Evolutionary conservation across 2,888 invertebrate species (phyloP).

Genomic region (Protodeltote pygarga): DNA sequence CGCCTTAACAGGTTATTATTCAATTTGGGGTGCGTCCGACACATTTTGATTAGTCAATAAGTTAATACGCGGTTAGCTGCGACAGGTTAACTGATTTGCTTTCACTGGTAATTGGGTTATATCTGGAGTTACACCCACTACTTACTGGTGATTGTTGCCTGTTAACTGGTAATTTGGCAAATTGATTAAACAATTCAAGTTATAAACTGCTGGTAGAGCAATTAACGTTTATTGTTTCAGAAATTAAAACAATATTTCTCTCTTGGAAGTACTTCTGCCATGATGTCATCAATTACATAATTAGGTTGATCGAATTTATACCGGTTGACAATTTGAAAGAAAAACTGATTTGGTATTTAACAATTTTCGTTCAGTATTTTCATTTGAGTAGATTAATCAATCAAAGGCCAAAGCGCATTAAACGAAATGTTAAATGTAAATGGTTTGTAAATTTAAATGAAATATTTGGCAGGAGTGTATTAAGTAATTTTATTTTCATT

Average conservation of each 20-base stretch:
- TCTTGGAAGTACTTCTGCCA: too few relatives aligned
- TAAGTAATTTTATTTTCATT: too few relatives aligned
- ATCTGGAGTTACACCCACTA: constrained; percentile 31
- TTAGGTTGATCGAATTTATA: too few relatives aligned
- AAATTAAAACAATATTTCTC: too few relatives aligned
- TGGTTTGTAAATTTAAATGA: too few relatives aligned
- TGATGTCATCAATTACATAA: too few relatives aligned
- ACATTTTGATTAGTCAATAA: constrained; percentile 79
- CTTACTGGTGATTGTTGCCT: constrained; percentile 15
- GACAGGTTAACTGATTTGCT: constrained; percentile 52
- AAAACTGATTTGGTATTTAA: not conserved
- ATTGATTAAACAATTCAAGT: constrained; percentile 5
- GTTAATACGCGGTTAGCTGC: constrained; percentile 73
- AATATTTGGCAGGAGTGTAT: too few relatives aligned
- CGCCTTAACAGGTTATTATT: constrained; percentile 82
- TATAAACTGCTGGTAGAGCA: not conserved
- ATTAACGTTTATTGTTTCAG: not conserved
- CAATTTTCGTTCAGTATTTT: not conserved
- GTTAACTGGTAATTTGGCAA: constrained; percentile 16
- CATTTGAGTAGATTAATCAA: too few relatives aligned
- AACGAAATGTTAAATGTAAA: too few relatives aligned
- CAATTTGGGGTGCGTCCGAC: constrained; percentile 81
- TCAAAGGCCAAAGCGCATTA: too few relatives aligned
- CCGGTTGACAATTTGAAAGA: too few relatives aligned
- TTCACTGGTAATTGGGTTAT: constrained; percentile 35